These are phyloP conservation scores for Dendrocincla fuliginosa DNA, from an alignment of 2,797 vertebrate genomes.

Conservation along the genomic window DNA sequence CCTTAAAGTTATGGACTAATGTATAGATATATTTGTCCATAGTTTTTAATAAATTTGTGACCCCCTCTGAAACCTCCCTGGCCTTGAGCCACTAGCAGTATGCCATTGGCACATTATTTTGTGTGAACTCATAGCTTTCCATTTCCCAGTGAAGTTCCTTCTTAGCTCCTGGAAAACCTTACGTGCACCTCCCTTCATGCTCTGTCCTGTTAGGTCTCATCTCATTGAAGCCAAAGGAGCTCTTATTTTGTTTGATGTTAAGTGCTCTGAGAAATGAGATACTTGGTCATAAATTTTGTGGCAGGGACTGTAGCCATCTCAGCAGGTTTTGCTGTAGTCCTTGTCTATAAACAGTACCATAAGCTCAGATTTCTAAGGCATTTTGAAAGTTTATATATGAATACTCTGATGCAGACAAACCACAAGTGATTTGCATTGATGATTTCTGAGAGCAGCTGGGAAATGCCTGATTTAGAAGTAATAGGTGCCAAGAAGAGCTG, in stretches of 20 bases:
- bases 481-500: slow-evolving; percentile 3
- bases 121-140: neutral
- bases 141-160: neutral
- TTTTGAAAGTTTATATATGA: neutral
- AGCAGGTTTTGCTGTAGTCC: neutral
- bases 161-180: neutral
- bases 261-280: neutral
- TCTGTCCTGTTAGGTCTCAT: neutral
- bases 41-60: neutral
- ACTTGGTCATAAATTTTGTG: neutral
- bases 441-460: slow-evolving; percentile 38
- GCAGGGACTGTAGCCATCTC: neutral
- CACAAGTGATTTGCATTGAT: neutral
- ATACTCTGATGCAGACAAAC: neutral
- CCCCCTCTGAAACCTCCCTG: neutral
- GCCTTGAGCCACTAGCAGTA: neutral
- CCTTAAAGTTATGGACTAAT: neutral
- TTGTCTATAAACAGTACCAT: neutral
- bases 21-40: neutral
- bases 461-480: neutral
- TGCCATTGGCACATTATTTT: neutral
- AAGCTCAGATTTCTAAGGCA: neutral
- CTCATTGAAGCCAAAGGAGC: neutral
- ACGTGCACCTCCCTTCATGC: neutral
- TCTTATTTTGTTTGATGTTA: neutral